Percentiles rank a stretch among this genome's conserved stretches.
Conservation (phyloP, 2,888 invertebrate species). For the Lycocerus yunnanus region DNA sequence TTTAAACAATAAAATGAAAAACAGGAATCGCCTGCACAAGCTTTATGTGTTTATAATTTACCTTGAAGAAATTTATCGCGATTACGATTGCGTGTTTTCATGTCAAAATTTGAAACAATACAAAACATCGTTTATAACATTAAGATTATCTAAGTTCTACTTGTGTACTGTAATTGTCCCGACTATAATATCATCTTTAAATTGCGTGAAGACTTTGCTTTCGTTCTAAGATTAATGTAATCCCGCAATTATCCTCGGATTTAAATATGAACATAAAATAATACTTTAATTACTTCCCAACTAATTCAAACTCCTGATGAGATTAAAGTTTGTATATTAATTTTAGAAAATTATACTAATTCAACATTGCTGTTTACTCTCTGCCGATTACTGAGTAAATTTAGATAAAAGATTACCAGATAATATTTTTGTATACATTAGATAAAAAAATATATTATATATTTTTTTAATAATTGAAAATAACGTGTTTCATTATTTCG, state of each 20-base stretch:
- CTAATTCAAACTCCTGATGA: not conserved
- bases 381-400: not conserved
- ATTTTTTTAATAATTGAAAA: too few relatives aligned
- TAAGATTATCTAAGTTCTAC: slow-evolving; percentile 16
- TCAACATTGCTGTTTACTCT: not conserved
- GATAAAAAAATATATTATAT: too few relatives aligned
- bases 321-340: not conserved
- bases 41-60: not conserved
- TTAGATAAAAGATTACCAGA: not conserved
- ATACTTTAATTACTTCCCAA: not conserved
- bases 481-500: too few relatives aligned
- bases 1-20: not conserved
- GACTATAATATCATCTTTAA: not conserved
- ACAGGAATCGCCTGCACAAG: not conserved
- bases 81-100: slow-evolving; percentile 17
- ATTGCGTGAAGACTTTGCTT: slow-evolving; percentile 19
- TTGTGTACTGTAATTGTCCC: slow-evolving; percentile 10
- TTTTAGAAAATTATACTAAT: not conserved
- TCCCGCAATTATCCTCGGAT: not conserved
- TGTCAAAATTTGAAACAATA: slow-evolving; percentile 15
- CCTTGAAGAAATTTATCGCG: not conserved
- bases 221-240: not conserved
- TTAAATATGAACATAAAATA: not conserved
- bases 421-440: not conserved
- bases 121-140: slow-evolving; percentile 10